Percentiles rank a stretch among this genome's conserved stretches.
phyloP scores from a whole-genome alignment of 2,797 vertebrate genomes.

The Takifugu rubripes region DNA sequence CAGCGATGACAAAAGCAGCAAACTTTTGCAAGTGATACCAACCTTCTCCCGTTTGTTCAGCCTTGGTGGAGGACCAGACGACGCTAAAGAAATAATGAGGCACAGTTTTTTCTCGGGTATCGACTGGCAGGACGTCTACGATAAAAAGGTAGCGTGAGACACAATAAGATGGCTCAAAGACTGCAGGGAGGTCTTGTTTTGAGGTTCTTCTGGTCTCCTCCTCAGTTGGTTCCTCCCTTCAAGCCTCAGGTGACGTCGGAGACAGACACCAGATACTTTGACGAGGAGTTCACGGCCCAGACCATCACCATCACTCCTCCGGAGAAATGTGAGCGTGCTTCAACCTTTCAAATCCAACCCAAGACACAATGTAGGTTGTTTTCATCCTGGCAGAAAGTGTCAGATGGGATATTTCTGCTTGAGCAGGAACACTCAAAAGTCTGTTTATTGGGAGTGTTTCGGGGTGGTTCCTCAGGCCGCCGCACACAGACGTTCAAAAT shows the following conservation, averaged over 20 bases:
- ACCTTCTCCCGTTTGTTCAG: conserved; percentile 56
- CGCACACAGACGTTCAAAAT: background rate
- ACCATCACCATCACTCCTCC: conserved; percentile 98
- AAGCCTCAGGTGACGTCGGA: conserved; percentile 98
- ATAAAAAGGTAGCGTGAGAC: conserved; percentile 87
- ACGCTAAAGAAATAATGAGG: conserved; percentile 98
- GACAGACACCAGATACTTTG: conserved; percentile 98
- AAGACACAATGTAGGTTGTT: background rate
- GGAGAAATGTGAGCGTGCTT: conserved; percentile 89
- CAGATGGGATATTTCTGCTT: background rate
- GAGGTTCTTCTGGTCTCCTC: background rate
- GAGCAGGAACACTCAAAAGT: background rate
- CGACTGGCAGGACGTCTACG: conserved; percentile 96
- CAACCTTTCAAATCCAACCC: too few species aligned
- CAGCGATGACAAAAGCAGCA: background rate
- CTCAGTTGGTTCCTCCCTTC: conserved; percentile 92
- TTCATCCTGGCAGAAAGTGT: background rate
- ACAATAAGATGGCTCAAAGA: background rate
- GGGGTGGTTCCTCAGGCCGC: conserved; percentile 42
- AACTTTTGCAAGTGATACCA: background rate
- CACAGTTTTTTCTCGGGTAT: conserved; percentile 94
- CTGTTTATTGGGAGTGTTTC: conserved; percentile 39
- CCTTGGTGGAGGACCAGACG: conserved; percentile 94
- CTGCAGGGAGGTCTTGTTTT: background rate
- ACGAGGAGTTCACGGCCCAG: conserved; percentile 98